Evolutionary conservation across 2,888 invertebrate genomes (phyloP).

Genomic region (Pyrrhopygopsis socrates): DNA sequence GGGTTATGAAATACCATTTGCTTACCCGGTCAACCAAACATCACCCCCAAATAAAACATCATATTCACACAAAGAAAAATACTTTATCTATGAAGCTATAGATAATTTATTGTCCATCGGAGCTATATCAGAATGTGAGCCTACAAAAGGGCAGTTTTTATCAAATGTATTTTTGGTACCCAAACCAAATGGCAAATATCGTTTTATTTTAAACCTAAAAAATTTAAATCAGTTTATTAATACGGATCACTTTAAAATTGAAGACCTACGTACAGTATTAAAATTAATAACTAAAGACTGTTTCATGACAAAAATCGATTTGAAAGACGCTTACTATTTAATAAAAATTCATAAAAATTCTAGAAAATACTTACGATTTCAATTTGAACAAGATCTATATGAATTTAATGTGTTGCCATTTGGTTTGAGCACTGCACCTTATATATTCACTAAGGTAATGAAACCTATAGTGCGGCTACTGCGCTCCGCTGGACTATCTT

Average conservation of each 20-base stretch:
- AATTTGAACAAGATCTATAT: constrained; percentile 19
- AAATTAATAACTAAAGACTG: background rate
- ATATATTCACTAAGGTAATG: constrained; percentile 47
- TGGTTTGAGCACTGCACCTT: constrained; percentile 40
- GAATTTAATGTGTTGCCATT: constrained; percentile 56
- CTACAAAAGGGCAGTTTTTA: constrained; percentile 44
- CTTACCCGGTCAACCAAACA: background rate
- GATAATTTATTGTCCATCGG: background rate
- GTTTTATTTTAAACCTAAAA: constrained; percentile 56
- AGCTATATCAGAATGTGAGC: constrained; percentile 22
- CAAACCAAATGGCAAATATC: constrained; percentile 32
- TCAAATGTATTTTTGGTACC: constrained; percentile 28
- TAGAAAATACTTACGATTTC: constrained; percentile 43
- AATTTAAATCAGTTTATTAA: background rate
- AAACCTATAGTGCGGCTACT: constrained; percentile 33
- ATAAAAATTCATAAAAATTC: constrained; percentile 3
- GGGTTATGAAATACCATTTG: background rate
- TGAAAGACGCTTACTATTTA: background rate
- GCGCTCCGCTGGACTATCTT: no score
- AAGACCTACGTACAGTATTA: constrained; percentile 7
- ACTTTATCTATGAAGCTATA: background rate
- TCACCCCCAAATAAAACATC: background rate
- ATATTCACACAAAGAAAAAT: background rate
- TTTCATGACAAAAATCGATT: background rate
- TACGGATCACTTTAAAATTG: background rate